Conservation (phyloP, 2,797 vertebrate species). For the Rhabdomys pumilio region DNA sequence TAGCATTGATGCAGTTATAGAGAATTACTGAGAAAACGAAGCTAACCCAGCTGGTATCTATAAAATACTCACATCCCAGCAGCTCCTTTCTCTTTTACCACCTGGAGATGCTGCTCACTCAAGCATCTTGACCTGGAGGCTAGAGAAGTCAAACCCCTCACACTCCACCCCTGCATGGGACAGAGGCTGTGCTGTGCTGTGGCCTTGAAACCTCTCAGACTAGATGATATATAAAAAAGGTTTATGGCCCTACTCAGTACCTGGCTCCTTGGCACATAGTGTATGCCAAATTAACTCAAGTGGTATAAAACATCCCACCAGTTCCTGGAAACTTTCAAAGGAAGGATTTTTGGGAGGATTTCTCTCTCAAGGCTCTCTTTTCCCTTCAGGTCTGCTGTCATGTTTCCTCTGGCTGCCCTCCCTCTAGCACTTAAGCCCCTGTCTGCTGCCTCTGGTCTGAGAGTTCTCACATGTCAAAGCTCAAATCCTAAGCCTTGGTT, state of each 20-base stretch:
- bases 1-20: slow-evolving; percentile 78
- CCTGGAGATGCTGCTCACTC: too few species aligned
- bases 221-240: not conserved
- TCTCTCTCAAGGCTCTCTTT: not conserved
- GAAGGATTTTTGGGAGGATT: not conserved
- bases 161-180: not conserved
- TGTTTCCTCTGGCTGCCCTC: not conserved
- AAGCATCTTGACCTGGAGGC: not conserved
- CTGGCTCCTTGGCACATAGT: not conserved
- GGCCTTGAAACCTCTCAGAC: not conserved
- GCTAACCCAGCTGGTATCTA: slow-evolving; percentile 76
- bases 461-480: not conserved
- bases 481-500: not conserved
- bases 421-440: not conserved
- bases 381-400: not conserved
- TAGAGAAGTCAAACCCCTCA: not conserved
- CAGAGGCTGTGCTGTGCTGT: not conserved
- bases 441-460: not conserved
- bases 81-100: not conserved
- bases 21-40: slow-evolving; percentile 81
- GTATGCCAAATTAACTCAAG: not conserved
- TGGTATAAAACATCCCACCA: not conserved
- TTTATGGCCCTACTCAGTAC: not conserved
- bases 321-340: not conserved
- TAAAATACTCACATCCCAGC: slow-evolving; percentile 71